A percentile compares a stretch with the other conserved stretches of the same genome.
Evolutionary conservation across 2,797 vertebrate species (phyloP).

Genomic region (Petrocephalus sullivani): DNA sequence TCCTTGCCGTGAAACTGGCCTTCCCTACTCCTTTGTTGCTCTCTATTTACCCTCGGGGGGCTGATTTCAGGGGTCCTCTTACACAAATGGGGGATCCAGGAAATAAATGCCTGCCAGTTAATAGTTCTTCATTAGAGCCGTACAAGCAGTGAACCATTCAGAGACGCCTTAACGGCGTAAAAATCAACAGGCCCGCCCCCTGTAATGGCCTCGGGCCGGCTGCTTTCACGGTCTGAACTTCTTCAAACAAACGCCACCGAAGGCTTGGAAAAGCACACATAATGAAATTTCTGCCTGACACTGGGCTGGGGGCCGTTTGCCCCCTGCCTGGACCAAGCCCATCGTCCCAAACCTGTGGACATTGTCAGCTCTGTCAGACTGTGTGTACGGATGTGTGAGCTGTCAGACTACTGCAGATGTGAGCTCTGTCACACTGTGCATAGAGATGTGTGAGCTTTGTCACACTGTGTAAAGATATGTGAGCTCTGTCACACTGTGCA

Average conservation of each 20-base stretch:
- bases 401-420: background rate
- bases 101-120: background rate
- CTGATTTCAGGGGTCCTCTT: background rate
- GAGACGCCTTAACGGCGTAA: background rate
- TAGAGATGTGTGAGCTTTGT: background rate
- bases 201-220: conserved; percentile 29
- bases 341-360: background rate
- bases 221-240: conserved; percentile 25
- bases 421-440: background rate
- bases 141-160: background rate
- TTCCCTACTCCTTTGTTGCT: background rate
- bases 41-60: background rate
- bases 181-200: conserved; percentile 10
- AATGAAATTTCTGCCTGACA: conserved; percentile 47
- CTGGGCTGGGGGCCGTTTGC: conserved; percentile 38
- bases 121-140: background rate
- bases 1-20: background rate
- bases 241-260: conserved; percentile 29
- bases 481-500: background rate
- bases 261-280: conserved; percentile 55
- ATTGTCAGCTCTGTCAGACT: background rate
- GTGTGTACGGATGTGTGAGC: background rate
- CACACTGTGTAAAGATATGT: background rate
- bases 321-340: conserved; percentile 8
- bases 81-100: conserved; percentile 17